Evolutionary conservation across 1,140 invertebrate species (phyloP), one percentile per base, ranked within the genome.

Genomic region (Spodoptera frugiperda): DNA sequence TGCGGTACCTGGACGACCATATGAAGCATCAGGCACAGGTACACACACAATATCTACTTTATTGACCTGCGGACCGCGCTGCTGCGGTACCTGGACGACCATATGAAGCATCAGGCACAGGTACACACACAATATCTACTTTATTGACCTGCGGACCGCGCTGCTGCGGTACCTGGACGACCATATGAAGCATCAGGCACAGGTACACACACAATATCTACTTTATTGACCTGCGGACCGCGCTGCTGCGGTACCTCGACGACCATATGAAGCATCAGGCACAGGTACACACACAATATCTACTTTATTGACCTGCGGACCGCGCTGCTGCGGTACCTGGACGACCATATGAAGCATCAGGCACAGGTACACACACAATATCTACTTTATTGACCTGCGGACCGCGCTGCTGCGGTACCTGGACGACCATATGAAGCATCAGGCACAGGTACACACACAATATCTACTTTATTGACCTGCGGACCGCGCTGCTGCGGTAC

Each of bases 281-380:
- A n/a, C n/a, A n/a, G n/a, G n/a, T n/a, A n/a, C n/a, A n/a, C n/a
- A n/a, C n/a, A n/a, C n/a, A n/a, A n/a, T n/a, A n/a, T n/a, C n/a
- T n/a, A n/a, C n/a, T n/a, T n/a, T n/a, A n/a, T n/a, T n/a, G 99
- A 99, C 89, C 99, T 99, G 89, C 98, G 99, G 87, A 95, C 96
- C 54, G 97, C 97, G 61, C 96, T 99, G 82, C 96, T 99, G 15
- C 96, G 97, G 83, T 99, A 99, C 93, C 95, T 99, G 79, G 98
- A 99, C 91, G 96, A 97, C 70, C 97, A 99, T 90, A 96, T 99
- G 95, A 97, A 98, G 76, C 98, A 98, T 90, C 99, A 99, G 94
- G 97, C 99, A n/a, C n/a, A n/a, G n/a, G n/a, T n/a, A n/a, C n/a
- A n/a, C n/a, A n/a, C n/a, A n/a, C n/a, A n/a, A n/a, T n/a, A n/a